phyloP scores from a whole-genome alignment of 1,140 invertebrate genomes.

The Conopomorpha cramerella region DNA sequence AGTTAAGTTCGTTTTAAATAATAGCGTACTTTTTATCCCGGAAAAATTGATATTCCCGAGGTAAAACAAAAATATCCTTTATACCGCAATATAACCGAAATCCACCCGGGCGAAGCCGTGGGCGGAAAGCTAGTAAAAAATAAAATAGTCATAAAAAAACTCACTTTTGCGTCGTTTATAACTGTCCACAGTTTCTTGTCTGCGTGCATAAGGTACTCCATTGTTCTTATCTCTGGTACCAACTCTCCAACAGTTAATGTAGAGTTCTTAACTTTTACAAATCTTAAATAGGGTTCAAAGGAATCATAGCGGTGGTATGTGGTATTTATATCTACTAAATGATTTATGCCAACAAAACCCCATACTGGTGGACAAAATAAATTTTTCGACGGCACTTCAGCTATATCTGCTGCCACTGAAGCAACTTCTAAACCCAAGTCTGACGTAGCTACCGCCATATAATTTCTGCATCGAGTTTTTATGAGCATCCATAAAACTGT shows the following conservation, averaged over 20 bases:
- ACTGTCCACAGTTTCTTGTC: constrained; percentile 33
- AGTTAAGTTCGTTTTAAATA: too few relatives aligned
- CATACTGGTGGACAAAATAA: constrained; percentile 61
- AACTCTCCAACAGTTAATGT: constrained; percentile 43
- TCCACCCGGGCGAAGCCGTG: too few relatives aligned
- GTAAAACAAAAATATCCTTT: too few relatives aligned
- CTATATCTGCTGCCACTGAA: constrained; percentile 27
- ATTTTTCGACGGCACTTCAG: constrained; percentile 36
- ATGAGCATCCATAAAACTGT: constrained; percentile 43
- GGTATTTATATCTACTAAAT: constrained; percentile 47
- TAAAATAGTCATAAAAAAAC: constrained; percentile 6
- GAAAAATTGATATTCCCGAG: too few relatives aligned
- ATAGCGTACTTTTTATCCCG: too few relatives aligned
- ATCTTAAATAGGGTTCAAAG: constrained; percentile 41
- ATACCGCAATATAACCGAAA: too few relatives aligned
- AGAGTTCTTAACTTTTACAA: constrained; percentile 35
- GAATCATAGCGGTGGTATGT: constrained; percentile 48
- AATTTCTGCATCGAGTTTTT: too few relatives aligned
- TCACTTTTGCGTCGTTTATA: constrained; percentile 27
- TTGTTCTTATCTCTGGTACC: constrained; percentile 42
- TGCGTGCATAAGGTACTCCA: constrained; percentile 47
- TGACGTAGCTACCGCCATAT: constrained; percentile 48
- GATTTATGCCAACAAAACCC: constrained; percentile 59
- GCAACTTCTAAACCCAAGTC: constrained; percentile 48
- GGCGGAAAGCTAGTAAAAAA: too few relatives aligned